Evolutionary conservation across 2,113 vertebrate genomes (phyloP).

Genomic region (Tricholaema leucomelas): DNA sequence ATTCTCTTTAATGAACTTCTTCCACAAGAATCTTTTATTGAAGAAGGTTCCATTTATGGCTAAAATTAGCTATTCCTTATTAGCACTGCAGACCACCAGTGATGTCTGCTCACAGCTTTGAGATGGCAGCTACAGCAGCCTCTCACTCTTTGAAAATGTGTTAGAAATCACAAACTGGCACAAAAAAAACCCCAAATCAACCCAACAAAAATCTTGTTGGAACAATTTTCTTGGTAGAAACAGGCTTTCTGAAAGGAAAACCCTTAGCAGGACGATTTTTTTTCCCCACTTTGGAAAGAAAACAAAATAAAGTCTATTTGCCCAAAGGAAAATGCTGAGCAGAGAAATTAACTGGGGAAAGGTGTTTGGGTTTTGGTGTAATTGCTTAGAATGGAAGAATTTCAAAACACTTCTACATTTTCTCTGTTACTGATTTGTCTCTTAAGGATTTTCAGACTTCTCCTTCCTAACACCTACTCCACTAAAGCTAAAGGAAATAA

Average conservation of each 20-base stretch:
- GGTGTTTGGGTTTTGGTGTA: too few species aligned
- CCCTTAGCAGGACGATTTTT: not conserved
- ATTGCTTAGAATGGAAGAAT: not conserved
- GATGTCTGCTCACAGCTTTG: not conserved
- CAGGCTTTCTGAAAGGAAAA: not conserved
- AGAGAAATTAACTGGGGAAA: not conserved
- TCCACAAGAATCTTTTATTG: not conserved
- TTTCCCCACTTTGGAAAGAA: not conserved
- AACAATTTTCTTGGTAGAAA: not conserved
- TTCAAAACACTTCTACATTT: not conserved
- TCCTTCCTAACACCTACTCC: not conserved
- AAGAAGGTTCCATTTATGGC: not conserved
- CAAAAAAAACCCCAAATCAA: not conserved
- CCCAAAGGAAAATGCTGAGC: not conserved
- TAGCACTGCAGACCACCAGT: not conserved
- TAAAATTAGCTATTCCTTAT: not conserved
- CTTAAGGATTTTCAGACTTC: not conserved
- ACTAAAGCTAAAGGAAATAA: not conserved
- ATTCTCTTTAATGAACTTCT: not conserved
- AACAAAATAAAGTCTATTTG: not conserved
- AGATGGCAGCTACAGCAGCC: not conserved
- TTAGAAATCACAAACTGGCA: constrained; percentile 19
- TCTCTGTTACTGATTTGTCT: not conserved
- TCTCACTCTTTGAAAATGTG: not conserved
- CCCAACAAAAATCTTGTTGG: not conserved